Percentiles rank a stretch among this genome's conserved stretches.
Evolutionary conservation across 1,140 invertebrate genomes (phyloP).

Genomic region (Berghia stephanieae): DNA sequence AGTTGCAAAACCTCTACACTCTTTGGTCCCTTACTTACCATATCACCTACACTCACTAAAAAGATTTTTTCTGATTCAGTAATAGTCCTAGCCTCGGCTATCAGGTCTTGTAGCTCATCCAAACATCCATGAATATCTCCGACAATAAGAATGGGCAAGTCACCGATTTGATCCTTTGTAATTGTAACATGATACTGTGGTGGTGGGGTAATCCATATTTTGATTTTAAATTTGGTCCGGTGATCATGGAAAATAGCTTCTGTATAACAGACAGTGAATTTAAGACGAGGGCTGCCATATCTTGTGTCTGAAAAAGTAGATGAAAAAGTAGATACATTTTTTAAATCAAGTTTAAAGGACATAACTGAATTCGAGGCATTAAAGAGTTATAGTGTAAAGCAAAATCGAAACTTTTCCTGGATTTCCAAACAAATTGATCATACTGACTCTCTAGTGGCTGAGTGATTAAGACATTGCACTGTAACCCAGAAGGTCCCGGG

Average conservation of each 20-base stretch:
- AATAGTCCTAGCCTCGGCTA: slow-evolving; percentile 39
- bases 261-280: slow-evolving; percentile 18
- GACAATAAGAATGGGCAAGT: slow-evolving; percentile 57
- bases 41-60: slow-evolving; percentile 64
- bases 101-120: slow-evolving; percentile 58
- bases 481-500: too few species aligned
- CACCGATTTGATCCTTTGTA: slow-evolving; percentile 34
- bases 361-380: too few species aligned
- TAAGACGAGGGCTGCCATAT: slow-evolving; percentile 25
- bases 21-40: slow-evolving; percentile 64
- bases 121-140: slow-evolving; percentile 67
- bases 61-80: slow-evolving; percentile 41
- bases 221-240: slow-evolving; percentile 13
- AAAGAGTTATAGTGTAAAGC: too few species aligned
- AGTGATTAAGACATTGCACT: too few species aligned
- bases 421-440: too few species aligned
- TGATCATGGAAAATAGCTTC: neutral
- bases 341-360: too few species aligned
- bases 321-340: too few species aligned
- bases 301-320: too few species aligned
- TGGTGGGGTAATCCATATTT: slow-evolving; percentile 45
- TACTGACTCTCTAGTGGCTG: too few species aligned
- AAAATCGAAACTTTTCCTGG: too few species aligned
- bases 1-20: slow-evolving; percentile 54
- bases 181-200: slow-evolving; percentile 40